Conservation (phyloP, 35 echinoderm and acorn worm species). For the Heliocidaris tuberculata region DNA sequence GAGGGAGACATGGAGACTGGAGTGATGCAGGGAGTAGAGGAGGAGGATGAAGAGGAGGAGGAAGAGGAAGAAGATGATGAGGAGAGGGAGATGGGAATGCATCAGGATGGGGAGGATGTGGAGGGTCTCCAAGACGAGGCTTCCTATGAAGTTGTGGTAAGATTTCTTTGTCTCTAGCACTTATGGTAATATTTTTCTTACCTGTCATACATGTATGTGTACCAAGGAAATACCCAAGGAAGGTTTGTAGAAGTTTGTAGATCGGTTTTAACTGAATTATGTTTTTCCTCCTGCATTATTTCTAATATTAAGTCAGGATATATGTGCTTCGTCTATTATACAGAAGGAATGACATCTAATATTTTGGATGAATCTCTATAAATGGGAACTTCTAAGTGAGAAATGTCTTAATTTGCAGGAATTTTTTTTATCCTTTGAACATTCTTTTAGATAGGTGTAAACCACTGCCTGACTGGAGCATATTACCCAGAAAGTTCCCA, state of each 20-base stretch:
- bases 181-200: background rate
- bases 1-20: conserved; percentile 45
- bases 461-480: no score
- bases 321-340: no score
- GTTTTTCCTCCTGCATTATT: no score
- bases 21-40: conserved; percentile 48
- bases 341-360: background rate
- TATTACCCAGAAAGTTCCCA: no score
- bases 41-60: conserved; percentile 50
- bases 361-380: no score
- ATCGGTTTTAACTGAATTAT: no score
- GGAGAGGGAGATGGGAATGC: background rate
- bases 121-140: conserved; percentile 75
- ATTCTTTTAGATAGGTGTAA: no score
- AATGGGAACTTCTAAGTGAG: background rate
- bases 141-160: conserved; percentile 91
- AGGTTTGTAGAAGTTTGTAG: no score
- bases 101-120: conserved; percentile 41
- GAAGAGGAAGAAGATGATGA: conserved; percentile 41
- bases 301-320: no score
- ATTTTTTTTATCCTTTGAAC: no score
- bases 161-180: background rate
- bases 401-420: no score
- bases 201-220: conserved; percentile 21
- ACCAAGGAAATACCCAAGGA: no score